Conservation (phyloP, 2,888 invertebrate genomes). For the Nowickia ferox region DNA sequence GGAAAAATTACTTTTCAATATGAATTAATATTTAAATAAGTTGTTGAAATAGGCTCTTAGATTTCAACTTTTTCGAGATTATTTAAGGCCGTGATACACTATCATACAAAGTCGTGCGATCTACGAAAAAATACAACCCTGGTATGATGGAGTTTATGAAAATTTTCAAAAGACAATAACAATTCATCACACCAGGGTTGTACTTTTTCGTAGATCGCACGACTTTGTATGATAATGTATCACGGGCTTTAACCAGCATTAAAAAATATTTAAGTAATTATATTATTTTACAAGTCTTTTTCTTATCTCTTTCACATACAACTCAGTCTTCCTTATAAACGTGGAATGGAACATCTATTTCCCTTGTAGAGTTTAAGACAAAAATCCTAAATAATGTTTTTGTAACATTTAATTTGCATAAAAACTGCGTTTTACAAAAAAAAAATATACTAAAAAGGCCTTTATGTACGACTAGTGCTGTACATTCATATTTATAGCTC, state of each 20-base stretch:
- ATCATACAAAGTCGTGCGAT: no score
- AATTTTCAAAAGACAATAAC: no score
- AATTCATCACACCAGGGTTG: no score
- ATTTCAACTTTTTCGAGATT: neutral
- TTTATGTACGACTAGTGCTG: constrained; percentile 18
- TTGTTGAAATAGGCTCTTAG: no score
- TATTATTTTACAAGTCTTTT: neutral
- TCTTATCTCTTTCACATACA: constrained; percentile 36
- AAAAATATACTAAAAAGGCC: constrained; percentile 1
- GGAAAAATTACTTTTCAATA: constrained; percentile 31
- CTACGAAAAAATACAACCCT: no score
- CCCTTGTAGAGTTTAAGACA: constrained; percentile 5
- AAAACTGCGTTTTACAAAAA: constrained; percentile 68
- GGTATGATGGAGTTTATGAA: no score
- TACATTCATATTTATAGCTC: constrained; percentile 70
- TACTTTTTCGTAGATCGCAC: no score
- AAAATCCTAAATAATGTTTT: constrained; percentile 60
- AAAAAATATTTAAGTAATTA: neutral
- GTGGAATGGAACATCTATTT: neutral
- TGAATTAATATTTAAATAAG: no score
- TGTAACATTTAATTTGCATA: constrained; percentile 73
- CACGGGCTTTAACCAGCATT: neutral
- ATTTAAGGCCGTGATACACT: no score
- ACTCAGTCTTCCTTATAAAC: neutral
- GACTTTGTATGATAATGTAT: no score